Evolutionary conservation across 2,888 invertebrate species (phyloP).

Genomic region (Latrodectus hesperus): DNA sequence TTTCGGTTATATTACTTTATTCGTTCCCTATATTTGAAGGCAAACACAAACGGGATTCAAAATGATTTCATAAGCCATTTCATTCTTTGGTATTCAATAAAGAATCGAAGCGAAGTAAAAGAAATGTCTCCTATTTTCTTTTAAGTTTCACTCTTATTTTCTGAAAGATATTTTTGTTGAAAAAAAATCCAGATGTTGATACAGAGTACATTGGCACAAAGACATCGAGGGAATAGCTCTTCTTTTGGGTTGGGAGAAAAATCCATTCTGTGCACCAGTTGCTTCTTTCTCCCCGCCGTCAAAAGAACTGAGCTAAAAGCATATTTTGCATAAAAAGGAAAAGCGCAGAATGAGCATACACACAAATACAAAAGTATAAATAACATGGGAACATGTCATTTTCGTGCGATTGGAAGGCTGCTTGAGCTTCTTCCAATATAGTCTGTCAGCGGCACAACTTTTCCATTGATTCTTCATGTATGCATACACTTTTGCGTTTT

Average conservation of each 20-base stretch:
- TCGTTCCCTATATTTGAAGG: no score
- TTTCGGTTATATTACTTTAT: no score
- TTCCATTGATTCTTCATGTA: not conserved
- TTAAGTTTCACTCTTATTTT: no score
- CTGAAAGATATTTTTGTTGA: no score
- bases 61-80: no score
- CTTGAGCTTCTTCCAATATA: not conserved
- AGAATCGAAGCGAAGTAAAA: no score
- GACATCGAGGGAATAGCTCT: not conserved
- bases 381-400: conserved; percentile 30
- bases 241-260: not conserved
- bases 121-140: no score
- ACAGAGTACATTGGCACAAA: conserved; percentile 4
- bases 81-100: no score
- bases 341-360: not conserved
- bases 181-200: conserved; percentile 15
- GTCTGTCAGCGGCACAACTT: conserved; percentile 4
- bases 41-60: no score
- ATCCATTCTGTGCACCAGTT: conserved; percentile 36
- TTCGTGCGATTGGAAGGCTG: not conserved
- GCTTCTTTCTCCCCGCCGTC: not conserved
- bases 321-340: not conserved
- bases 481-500: not conserved
- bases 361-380: conserved; percentile 33
- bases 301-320: no score